Evolutionary conservation across 2,888 invertebrate genomes (phyloP).

Genomic region (Lysandra coridon): DNA sequence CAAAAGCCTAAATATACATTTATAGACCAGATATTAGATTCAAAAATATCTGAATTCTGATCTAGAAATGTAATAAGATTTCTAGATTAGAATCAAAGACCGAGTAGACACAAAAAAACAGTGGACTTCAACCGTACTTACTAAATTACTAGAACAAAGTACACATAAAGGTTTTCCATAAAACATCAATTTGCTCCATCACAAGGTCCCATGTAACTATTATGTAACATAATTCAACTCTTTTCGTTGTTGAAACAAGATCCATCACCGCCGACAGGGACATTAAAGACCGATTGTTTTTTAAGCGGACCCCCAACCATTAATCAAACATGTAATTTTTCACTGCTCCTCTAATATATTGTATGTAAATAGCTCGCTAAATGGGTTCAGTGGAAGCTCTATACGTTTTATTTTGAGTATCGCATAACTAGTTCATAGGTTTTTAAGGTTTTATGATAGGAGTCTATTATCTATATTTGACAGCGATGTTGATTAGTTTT

Average conservation of each 20-base stretch:
- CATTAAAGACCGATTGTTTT: conserved; percentile 72
- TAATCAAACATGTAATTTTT: conserved; percentile 73
- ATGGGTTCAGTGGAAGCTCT: background rate
- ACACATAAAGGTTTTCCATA: background rate
- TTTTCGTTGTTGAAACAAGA: conserved; percentile 48
- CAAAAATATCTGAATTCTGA: too few species aligned
- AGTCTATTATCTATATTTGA: too few species aligned
- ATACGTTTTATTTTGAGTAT: background rate
- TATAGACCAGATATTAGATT: too few species aligned
- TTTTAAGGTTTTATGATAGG: too few species aligned
- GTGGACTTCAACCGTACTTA: too few species aligned
- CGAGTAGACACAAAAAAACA: too few species aligned
- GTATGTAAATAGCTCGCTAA: conserved; percentile 21
- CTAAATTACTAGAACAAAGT: background rate
- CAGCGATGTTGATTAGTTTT: too few species aligned
- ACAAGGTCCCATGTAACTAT: conserved; percentile 1
- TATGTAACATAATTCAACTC: conserved; percentile 35
- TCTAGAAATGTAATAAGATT: too few species aligned
- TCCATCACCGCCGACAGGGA: conserved; percentile 72
- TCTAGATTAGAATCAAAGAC: too few species aligned
- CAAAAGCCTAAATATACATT: too few species aligned
- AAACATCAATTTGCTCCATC: background rate
- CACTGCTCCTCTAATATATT: conserved; percentile 55
- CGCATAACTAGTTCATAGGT: too few species aligned
- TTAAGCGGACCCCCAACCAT: conserved; percentile 62